A percentile compares a stretch with the other conserved stretches of the same genome.
These are phyloP conservation scores for Coelopa pilipes DNA, from an alignment of 2,888 invertebrate species.

Conservation along the genomic window DNA sequence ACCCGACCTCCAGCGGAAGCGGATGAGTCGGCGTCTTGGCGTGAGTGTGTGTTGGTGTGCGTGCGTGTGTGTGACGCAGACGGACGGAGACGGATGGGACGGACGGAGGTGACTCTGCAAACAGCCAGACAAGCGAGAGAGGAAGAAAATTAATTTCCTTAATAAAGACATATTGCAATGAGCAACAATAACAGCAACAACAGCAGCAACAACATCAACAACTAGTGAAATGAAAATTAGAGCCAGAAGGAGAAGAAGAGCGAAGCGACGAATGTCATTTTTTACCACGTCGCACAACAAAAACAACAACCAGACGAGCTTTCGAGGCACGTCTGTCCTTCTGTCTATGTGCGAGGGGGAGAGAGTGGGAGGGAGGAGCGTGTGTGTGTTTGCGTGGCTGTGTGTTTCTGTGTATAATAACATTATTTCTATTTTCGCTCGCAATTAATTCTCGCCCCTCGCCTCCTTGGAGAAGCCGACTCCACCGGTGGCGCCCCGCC, in stretches of 20 bases:
- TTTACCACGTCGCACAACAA: neutral
- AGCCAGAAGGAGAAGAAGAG: no score
- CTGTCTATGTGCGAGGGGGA: neutral
- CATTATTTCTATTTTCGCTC: constrained; percentile 22
- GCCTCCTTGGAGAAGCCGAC: neutral
- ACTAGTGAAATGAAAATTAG: no score
- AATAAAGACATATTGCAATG: constrained; percentile 34
- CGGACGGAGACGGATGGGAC: neutral
- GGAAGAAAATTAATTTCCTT: constrained; percentile 33
- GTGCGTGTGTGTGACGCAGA: neutral
- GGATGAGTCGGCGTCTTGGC: neutral
- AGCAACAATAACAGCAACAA: neutral
- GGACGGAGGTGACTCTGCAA: neutral
- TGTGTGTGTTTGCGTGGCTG: neutral
- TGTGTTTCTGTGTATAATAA: constrained; percentile 17
- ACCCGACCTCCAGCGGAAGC: no score
- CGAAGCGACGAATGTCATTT: neutral
- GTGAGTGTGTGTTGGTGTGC: no score
- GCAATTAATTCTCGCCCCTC: constrained; percentile 3
- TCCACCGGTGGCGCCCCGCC: no score
- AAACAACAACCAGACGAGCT: neutral
- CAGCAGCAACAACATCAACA: constrained; percentile 13
- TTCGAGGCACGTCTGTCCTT: neutral
- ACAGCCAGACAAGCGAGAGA: constrained; percentile 9
- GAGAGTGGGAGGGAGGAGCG: neutral